phyloP scores from a whole-genome alignment of 2,797 vertebrate genomes.

The Phataginus tricuspis region DNA sequence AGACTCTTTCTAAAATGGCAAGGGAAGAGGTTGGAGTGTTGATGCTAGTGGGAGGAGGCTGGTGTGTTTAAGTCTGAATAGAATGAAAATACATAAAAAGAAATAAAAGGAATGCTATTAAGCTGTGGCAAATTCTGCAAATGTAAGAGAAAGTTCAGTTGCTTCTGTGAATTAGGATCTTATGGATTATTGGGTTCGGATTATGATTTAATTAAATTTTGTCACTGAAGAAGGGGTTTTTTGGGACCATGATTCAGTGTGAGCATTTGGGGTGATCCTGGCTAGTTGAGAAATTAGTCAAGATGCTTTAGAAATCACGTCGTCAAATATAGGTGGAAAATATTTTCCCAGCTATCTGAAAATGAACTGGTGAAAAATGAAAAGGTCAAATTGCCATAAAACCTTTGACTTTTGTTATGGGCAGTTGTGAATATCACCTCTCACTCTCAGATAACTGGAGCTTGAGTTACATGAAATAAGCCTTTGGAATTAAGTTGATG shows the following conservation, averaged over 20 bases:
- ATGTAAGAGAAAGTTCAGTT: not conserved
- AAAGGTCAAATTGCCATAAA: conserved; percentile 66
- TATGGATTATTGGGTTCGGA: conserved; percentile 26
- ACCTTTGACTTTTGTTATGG: conserved; percentile 69
- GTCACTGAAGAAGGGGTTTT: not conserved
- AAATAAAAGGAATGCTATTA: conserved; percentile 26
- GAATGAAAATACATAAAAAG: conserved; percentile 8
- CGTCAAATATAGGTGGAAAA: conserved; percentile 70
- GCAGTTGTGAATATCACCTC: conserved; percentile 70
- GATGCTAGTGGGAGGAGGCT: not conserved
- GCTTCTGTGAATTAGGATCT: conserved; percentile 5
- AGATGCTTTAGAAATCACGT: conserved; percentile 70
- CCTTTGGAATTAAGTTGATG: conserved; percentile 83
- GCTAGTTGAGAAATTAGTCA: conserved; percentile 61
- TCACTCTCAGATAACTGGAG: conserved; percentile 80
- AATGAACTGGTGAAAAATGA: conserved; percentile 63
- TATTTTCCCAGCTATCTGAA: conserved; percentile 69
- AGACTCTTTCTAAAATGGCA: conserved; percentile 22
- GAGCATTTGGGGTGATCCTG: conserved; percentile 48
- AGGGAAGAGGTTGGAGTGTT: not conserved
- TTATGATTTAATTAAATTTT: conserved; percentile 58
- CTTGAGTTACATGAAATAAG: conserved; percentile 82
- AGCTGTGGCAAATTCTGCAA: not conserved
- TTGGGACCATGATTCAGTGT: conserved; percentile 37
- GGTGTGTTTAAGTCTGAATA: not conserved